phyloP scores from a whole-genome alignment of 2,888 invertebrate species.

The Lottia gigantea region DNA sequence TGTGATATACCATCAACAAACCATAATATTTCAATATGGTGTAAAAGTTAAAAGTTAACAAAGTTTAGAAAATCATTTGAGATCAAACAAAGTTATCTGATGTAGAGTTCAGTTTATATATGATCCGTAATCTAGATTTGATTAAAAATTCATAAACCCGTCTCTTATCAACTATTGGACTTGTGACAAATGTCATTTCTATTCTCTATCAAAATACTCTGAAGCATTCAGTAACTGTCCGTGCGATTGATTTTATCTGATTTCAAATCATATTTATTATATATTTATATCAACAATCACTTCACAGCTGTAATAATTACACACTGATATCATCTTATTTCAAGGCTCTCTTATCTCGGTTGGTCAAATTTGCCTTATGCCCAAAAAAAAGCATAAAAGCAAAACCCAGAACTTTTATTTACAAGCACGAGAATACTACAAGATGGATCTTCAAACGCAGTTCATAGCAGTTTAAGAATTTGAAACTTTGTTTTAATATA shows the following conservation, averaged over 20 bases:
- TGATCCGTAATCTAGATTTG: background rate
- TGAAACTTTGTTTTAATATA: no score
- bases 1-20: background rate
- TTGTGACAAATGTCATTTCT: background rate
- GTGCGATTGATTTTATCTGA: background rate
- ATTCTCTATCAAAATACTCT: background rate
- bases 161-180: background rate
- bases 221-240: conserved; percentile 3
- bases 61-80: background rate
- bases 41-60: no score
- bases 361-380: no score
- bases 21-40: background rate
- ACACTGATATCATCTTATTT: background rate
- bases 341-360: background rate
- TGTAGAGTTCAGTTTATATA: background rate
- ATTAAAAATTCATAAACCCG: background rate
- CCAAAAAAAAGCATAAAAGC: no score
- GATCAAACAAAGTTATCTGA: conserved; percentile 1
- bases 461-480: no score
- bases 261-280: no score
- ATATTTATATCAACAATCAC: no score
- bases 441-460: no score
- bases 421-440: no score
- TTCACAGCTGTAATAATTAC: background rate
- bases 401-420: no score